These are phyloP conservation scores for Craterocephalus amniculus DNA, from an alignment of 2,797 vertebrate species.

Conservation along the genomic window DNA sequence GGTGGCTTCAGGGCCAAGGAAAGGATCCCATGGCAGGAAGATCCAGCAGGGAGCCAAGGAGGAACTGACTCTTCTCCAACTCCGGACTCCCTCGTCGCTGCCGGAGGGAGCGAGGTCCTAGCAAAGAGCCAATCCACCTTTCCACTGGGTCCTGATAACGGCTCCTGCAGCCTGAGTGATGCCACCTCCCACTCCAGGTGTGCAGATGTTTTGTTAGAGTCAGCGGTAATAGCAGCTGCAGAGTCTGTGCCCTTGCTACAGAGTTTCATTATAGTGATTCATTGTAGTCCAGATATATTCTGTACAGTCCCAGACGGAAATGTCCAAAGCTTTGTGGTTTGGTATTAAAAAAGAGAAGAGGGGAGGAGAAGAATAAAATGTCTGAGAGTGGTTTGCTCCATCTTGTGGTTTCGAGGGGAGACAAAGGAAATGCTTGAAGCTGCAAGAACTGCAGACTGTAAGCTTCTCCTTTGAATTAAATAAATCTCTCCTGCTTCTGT, in stretches of 20 bases:
- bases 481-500: conserved; percentile 53
- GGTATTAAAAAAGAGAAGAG: conserved; percentile 53
- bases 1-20: conserved; percentile 85
- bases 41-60: conserved; percentile 77
- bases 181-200: conserved; percentile 86
- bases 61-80: conserved; percentile 66
- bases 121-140: conserved; percentile 83
- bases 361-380: conserved; percentile 38
- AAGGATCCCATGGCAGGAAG: conserved; percentile 89
- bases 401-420: conserved; percentile 44
- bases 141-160: conserved; percentile 83
- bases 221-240: conserved; percentile 37
- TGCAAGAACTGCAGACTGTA: conserved; percentile 74
- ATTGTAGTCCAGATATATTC: conserved; percentile 62
- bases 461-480: conserved; percentile 67
- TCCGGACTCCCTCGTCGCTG: conserved; percentile 77
- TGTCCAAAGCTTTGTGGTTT: conserved; percentile 63
- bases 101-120: conserved; percentile 77
- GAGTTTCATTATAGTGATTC: conserved; percentile 61
- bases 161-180: conserved; percentile 87
- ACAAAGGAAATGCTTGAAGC: conserved; percentile 69
- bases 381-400: conserved; percentile 40
- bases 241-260: conserved; percentile 41
- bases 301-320: conserved; percentile 48
- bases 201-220: conserved; percentile 40